Evolutionary conservation across 2,888 invertebrate species (phyloP), one percentile per base, ranked within the genome.

Genomic region (Limenitis camilla): DNA sequence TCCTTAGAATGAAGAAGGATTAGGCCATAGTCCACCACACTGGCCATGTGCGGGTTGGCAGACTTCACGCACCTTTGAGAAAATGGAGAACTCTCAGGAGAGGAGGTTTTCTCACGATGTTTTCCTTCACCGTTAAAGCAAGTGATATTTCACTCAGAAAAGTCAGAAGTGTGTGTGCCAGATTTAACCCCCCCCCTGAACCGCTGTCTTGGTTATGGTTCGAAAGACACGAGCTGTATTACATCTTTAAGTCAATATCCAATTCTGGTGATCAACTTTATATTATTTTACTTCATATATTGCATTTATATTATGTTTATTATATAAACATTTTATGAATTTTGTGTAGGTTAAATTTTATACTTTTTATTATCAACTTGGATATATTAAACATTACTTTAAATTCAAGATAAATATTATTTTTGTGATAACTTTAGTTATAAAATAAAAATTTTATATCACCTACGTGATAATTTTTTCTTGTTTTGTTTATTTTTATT

Each of bases 391-490:
- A 78, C 74, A 74, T 67, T 69, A 72, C 64, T 68, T 67, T 73
- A 78, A 77, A 74, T 76, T 67, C 66, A 71, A 74, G 83, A 84
- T 83, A 84, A 83, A 77, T 80, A 74, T 71, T 72, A 64, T 69
- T 60, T 67, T 69, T 64, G 56, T 66, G 82, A 83, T 82, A 84
- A 79, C 71, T 75, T 64, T 67, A 63, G 67, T 63, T 66, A 64
- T 73, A 72, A 78, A 76, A 72, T 74, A 74, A 74, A 64, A 35
- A 61, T 62, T 66, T 60, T 64, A 59, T 66, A 69, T 72, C 69
- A 67, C 68, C 63, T 67, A 63, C 47, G 58, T 48, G 77, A 77
- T 78, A 78, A 61, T 71, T 57, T 67, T 66, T 71, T 69, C 69
- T 69, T 62, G 61, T 69, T 55, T 54, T 60, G 61, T 56, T 60